Conservation (phyloP, 2,888 invertebrate genomes). For the Callyntrura sp. region DNA sequence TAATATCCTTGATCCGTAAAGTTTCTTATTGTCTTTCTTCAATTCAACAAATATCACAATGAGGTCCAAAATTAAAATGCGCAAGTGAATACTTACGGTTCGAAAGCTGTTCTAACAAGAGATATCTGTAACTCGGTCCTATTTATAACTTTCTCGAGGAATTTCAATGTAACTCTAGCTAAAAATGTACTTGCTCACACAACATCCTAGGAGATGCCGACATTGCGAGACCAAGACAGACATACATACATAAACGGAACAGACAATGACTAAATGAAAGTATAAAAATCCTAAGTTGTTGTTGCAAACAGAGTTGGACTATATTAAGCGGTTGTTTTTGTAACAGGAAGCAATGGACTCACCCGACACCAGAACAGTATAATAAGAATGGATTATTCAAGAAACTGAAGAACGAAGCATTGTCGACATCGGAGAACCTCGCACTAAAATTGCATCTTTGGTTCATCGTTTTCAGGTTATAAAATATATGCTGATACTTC, state of each 20-base stretch:
- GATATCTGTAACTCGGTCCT: background rate
- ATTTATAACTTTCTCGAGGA: slow-evolving; percentile 47
- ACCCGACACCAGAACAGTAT: too few relatives aligned
- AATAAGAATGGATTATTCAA: background rate
- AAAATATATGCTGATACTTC: background rate
- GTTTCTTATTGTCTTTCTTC: too few relatives aligned
- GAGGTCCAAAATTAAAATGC: too few relatives aligned
- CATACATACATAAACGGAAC: slow-evolving; percentile 17
- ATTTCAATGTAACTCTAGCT: slow-evolving; percentile 38
- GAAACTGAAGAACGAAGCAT: slow-evolving; percentile 19
- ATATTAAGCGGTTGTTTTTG: background rate
- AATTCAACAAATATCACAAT: too few relatives aligned
- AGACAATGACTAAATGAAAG: background rate
- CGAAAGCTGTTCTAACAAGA: slow-evolving; percentile 71
- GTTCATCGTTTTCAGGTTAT: slow-evolving; percentile 6
- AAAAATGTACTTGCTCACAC: slow-evolving; percentile 12
- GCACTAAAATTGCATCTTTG: slow-evolving; percentile 36
- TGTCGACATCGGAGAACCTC: background rate
- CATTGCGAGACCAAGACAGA: slow-evolving; percentile 21
- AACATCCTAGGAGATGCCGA: background rate
- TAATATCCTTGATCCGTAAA: too few relatives aligned
- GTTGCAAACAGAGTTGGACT: too few relatives aligned
- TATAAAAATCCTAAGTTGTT: too few relatives aligned
- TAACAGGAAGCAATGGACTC: slow-evolving; percentile 39
- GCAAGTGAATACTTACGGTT: slow-evolving; percentile 61